Evolutionary conservation across 30 jellyfish, hydroid and myxozoan species (phyloP), one percentile per base, ranked within the genome.

Genomic region (Turritopsis rubra): DNA sequence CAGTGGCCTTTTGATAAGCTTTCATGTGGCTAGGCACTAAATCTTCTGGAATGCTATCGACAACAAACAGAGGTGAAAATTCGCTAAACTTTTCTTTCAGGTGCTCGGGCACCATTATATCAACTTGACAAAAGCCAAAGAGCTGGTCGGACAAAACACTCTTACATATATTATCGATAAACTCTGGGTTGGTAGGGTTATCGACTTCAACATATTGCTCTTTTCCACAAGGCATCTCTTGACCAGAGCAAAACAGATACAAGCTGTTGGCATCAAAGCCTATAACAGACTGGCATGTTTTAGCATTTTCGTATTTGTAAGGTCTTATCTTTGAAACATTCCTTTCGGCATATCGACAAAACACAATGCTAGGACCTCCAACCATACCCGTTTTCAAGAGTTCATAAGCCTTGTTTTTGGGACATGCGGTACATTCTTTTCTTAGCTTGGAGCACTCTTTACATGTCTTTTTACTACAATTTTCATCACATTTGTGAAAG

Each of bases 311-410:
- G 1, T 31, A 80, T 76, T 80, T 80, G 52, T 80, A 1, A 21
- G 87, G 52, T 80, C 87, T 52, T 80, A 80, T 65, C 84, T 80
- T 80, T 30, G 84, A 16, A 52, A 30, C 1, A 31, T 22, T 54
- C 20, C 0, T 27, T 1, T 80, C 87, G 1, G 28, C 85, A 1
- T 80, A 80, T 18, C 87, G 84, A 80, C 87, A 80, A 80, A 80
- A 80, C 53, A 80, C 84, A 1, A 30, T 80, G 0, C 0, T 0
- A 0, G 52, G 87, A 18, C 87, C 87, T 16, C 87, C 87, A 31
- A 80, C 87, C 87, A 80, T 80, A 21, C 87, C 87, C 20, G 84
- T 80, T 1, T 80, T 80, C 87, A 80, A 80, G 73, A 80, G n/a
- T 22, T 52, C 31, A 54, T 80, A 52, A 20, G n/a, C 77, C 1